A percentile compares a stretch with the other conserved stretches of the same genome.
phyloP scores from a whole-genome alignment of 2,888 invertebrate genomes.

The Papilio gigon region DNA sequence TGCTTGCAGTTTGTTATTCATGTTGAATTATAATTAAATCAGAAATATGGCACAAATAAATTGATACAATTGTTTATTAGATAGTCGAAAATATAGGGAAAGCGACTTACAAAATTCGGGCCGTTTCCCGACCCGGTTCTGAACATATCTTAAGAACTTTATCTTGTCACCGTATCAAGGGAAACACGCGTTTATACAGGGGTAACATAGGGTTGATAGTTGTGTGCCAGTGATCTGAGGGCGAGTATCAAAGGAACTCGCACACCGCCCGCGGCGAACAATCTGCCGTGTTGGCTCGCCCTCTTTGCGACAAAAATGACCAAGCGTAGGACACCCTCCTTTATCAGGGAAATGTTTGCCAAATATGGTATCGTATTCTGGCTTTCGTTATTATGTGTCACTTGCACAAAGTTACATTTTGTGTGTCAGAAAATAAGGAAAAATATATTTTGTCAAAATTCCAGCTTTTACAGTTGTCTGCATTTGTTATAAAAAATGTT shows the following conservation, averaged over 20 bases:
- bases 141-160: slow-evolving; percentile 35
- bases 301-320: slow-evolving; percentile 49
- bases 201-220: slow-evolving; percentile 9
- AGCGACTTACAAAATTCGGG: slow-evolving; percentile 17
- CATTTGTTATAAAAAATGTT: background rate
- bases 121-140: slow-evolving; percentile 22
- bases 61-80: slow-evolving; percentile 11
- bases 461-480: background rate
- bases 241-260: slow-evolving; percentile 49
- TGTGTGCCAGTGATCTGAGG: slow-evolving; percentile 12
- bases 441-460: background rate
- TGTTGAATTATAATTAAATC: background rate
- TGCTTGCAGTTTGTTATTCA: background rate
- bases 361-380: slow-evolving; percentile 34
- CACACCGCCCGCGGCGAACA: slow-evolving; percentile 52
- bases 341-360: slow-evolving; percentile 36
- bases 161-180: slow-evolving; percentile 6
- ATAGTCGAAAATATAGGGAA: slow-evolving; percentile 8
- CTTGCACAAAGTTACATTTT: slow-evolving; percentile 25
- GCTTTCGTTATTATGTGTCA: slow-evolving; percentile 34
- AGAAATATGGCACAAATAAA: background rate
- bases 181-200: slow-evolving; percentile 33
- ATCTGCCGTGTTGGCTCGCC: slow-evolving; percentile 55
- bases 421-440: background rate
- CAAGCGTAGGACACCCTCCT: slow-evolving; percentile 31